Evolutionary conservation across 2,888 invertebrate genomes (phyloP), one percentile per base, ranked within the genome.

Genomic region (Agrilus biguttatus): DNA sequence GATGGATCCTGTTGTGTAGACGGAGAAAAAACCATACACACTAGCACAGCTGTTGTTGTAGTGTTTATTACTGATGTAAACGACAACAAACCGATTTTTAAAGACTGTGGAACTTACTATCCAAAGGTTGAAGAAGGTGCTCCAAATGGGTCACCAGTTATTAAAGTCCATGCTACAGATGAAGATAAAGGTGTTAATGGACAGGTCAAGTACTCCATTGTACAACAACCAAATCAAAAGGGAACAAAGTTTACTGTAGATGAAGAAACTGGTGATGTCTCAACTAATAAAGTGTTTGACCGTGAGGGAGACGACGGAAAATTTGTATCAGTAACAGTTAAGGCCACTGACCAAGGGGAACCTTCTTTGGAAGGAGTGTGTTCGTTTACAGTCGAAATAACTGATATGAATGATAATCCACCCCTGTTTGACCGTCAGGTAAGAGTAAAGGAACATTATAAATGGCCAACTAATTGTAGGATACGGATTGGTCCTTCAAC

Each of bases 261-360:
- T 55, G 90, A 91, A 63, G 88, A 90, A 67, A 92, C 91, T 33
- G 96, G 96, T 3, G 88, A 91, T 67, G 89, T 96, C 42, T 84
- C 84, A 0, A 92, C 92, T 6, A 93, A 93, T 58, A 93, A 92
- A 73, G 91, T 92, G 17, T 95, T 96, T 62, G 93, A 96, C 69
- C 79, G 95, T 47, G 96, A 96, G 69, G 92, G 92, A 1, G 95
- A 96, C 55, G 92, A 92, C 63, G 92, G 92, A 8, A 91, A 92
- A 69, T 92, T 92, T 66, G 93, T 93, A 6, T 91, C 91, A 0
- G 91, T 93, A 5, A 96, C 95, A 0, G 90, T 96, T 0, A 95
- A 96, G 69, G 98, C 96, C 5, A 93, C 93, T 1, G 98, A 98
- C 75, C 89, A 95, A 63, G 98, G 96, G n/a, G 91, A 91, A 63